These are phyloP conservation scores for Drosophila seguyi DNA, from an alignment of 1,140 invertebrate genomes.

Conservation along the genomic window DNA sequence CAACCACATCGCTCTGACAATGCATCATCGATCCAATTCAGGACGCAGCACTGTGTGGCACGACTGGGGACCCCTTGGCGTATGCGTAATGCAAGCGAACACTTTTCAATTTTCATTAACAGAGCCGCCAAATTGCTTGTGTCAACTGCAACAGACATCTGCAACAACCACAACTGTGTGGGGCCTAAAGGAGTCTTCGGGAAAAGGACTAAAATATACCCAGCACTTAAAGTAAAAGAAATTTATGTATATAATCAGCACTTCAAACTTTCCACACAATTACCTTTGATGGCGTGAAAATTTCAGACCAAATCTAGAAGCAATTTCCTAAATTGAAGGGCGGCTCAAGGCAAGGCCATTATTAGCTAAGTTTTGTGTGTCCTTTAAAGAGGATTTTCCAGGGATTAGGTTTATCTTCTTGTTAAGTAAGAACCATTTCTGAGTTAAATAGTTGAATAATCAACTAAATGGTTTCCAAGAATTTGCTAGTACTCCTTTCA, in stretches of 20 bases:
- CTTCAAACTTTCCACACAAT: constrained; percentile 3
- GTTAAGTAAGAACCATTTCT: neutral
- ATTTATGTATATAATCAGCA: neutral
- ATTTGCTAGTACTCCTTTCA: neutral
- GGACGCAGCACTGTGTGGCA: neutral
- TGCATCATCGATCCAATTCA: constrained; percentile 64
- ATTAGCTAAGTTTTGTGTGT: constrained; percentile 1
- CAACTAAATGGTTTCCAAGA: neutral
- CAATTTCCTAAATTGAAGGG: constrained; percentile 5
- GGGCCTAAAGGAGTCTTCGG: no score
- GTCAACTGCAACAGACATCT: constrained; percentile 24
- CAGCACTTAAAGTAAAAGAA: neutral
- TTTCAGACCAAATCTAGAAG: neutral
- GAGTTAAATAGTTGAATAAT: neutral
- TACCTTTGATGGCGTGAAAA: neutral
- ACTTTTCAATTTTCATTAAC: constrained; percentile 78
- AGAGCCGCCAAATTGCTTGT: constrained; percentile 64
- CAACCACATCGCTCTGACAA: constrained; percentile 74
- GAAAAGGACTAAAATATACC: neutral
- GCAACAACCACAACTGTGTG: constrained; percentile 1
- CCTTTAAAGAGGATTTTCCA: neutral
- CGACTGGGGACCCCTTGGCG: constrained; percentile 39
- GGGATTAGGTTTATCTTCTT: constrained; percentile 3
- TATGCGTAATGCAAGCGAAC: constrained; percentile 63
- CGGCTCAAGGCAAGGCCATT: neutral